Evolutionary conservation across 2,797 vertebrate genomes (phyloP), one percentile per base, ranked within the genome.

Genomic region (Cyclura pinguis): DNA sequence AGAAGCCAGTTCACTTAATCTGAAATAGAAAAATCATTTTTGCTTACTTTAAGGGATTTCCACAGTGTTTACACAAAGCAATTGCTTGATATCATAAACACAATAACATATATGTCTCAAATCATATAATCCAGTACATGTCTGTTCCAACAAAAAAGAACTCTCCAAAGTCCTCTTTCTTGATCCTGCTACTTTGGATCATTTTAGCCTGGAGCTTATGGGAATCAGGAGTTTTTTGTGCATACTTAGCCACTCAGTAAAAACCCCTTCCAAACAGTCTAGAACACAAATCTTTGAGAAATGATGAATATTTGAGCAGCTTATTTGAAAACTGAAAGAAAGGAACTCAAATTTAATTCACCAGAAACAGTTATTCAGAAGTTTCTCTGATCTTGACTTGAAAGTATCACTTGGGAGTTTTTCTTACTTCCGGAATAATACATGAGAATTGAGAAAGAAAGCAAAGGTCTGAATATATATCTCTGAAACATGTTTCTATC

Each of bases 401-500:
- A n/a, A 50, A 24, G 74, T 32, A 47, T 29, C 47, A 27, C 24
- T 32, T 69, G 29, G 32, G 27, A 67, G 27, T 27, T 29, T 47
- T 47, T 47, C 42, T 42, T 76, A 47, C 20, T 24, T 47, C 20
- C 32, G 86, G 14, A 78, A 52, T 77, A 62, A 47, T 78, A 35
- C 52, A 7, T n/a, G 22, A 59, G 42, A n/a, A 84, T 10, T 1
- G 0, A 38, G n/a, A 20, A 84, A 89, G 64, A 78, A 85, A 78
- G 86, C n/a, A 81, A n/a, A 80, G 35, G 1, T 52, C 74, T 87
- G n/a, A 59, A 84, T 91, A 88, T 81, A 62, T 86, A 32, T 8
- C 20, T 57, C 80, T 86, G 52, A 88, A 52, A 84, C 10, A 78
- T 83, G 20, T 73, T 84, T 84, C 74, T 91, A 84, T 96, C 80